phyloP scores from a whole-genome alignment of 2,888 invertebrate species.

The Darwinula stevensoni region DNA sequence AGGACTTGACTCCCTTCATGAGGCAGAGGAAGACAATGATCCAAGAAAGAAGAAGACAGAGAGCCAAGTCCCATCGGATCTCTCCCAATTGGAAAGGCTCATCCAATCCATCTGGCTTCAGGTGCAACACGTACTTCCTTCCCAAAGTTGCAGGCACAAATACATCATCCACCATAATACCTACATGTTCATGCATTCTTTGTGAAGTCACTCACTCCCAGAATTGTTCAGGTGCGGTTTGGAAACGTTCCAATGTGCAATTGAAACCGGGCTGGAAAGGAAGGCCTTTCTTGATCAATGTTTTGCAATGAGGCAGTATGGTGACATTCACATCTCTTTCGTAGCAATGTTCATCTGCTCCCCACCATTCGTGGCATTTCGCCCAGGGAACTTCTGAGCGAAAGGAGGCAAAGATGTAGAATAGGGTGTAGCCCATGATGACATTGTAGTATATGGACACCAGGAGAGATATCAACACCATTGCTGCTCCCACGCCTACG shows the following conservation, averaged over 20 bases:
- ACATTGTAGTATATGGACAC: constrained; percentile 10
- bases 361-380: constrained; percentile 8
- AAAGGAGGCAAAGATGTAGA: constrained; percentile 8
- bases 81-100: constrained; percentile 12
- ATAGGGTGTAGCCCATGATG: constrained; percentile 8
- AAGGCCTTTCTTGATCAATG: no score
- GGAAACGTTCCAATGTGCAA: no score
- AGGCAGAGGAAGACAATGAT: constrained; percentile 13
- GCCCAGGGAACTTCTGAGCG: constrained; percentile 8
- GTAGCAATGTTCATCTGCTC: no score
- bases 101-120: constrained; percentile 10
- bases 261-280: no score
- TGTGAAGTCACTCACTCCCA: constrained; percentile 15
- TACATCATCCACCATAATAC: neutral
- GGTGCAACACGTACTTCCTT: constrained; percentile 10
- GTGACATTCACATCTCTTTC: no score
- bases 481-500: constrained; percentile 3
- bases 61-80: constrained; percentile 13
- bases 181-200: neutral
- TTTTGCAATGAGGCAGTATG: no score
- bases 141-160: neutral
- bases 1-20: constrained; percentile 14
- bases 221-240: no score
- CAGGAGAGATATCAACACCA: constrained; percentile 7
- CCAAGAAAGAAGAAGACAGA: constrained; percentile 14